Evolutionary conservation across 1,140 invertebrate species (phyloP).

Genomic region (Microvelia longipes): DNA sequence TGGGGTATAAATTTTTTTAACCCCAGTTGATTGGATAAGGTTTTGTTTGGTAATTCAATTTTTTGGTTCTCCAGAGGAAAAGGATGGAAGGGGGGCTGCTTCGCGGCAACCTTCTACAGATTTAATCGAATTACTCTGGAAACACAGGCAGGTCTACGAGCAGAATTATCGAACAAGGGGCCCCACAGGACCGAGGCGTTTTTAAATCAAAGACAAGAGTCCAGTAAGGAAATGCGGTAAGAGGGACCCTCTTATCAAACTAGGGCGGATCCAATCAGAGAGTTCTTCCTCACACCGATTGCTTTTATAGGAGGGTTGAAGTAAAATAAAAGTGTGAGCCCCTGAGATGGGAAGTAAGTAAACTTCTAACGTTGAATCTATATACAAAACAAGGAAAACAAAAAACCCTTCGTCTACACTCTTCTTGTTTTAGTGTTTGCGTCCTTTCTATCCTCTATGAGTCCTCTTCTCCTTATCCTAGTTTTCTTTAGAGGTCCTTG

Average conservation of each 20-base stretch:
- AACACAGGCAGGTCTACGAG: background rate
- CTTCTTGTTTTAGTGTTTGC: too few species aligned
- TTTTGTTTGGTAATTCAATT: background rate
- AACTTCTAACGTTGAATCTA: too few species aligned
- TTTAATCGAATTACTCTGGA: background rate
- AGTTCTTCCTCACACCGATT: background rate
- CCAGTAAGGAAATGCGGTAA: background rate
- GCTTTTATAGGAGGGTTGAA: background rate
- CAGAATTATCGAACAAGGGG: background rate
- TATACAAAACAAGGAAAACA: too few species aligned
- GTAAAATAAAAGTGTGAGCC: background rate
- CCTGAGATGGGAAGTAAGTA: too few species aligned
- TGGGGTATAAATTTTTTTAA: too few species aligned
- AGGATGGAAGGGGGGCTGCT: background rate
- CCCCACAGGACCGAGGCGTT: background rate
- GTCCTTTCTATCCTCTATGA: too few species aligned
- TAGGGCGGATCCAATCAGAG: background rate
- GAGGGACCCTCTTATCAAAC: background rate
- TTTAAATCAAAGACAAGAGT: background rate
- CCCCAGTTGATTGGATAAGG: background rate
- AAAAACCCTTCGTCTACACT: too few species aligned
- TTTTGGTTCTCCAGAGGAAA: background rate
- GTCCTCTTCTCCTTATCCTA: too few species aligned
- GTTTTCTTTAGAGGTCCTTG: too few species aligned
- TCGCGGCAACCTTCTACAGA: background rate